These are phyloP conservation scores for Bhutanitis thaidina DNA, from an alignment of 2,888 invertebrate species.

Conservation along the genomic window DNA sequence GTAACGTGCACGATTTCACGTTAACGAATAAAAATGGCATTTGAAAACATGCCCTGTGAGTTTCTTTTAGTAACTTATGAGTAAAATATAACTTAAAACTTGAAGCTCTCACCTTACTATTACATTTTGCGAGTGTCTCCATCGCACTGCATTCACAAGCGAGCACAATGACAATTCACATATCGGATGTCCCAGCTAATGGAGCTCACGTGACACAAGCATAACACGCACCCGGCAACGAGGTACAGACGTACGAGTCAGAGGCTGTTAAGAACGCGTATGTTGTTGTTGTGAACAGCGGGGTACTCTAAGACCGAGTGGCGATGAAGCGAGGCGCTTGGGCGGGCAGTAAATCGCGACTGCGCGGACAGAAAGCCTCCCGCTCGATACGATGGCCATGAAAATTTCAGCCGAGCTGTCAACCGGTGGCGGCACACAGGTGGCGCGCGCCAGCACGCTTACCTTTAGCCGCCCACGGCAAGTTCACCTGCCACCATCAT, in stretches of 20 bases:
- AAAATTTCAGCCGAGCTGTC: slow-evolving; percentile 76
- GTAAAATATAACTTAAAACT: slow-evolving; percentile 12
- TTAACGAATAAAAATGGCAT: too few species aligned
- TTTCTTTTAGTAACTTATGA: too few species aligned
- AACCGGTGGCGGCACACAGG: slow-evolving; percentile 72
- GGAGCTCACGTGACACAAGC: slow-evolving; percentile 43
- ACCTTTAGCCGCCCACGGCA: slow-evolving; percentile 25
- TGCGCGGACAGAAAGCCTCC: slow-evolving; percentile 55
- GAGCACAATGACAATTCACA: slow-evolving; percentile 44
- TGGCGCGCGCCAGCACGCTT: slow-evolving; percentile 37
- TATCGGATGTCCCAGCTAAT: slow-evolving; percentile 48
- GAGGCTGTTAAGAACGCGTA: slow-evolving; percentile 44
- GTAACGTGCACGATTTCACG: neutral
- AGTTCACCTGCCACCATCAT: slow-evolving; percentile 1
- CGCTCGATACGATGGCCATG: slow-evolving; percentile 78
- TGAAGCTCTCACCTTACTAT: slow-evolving; percentile 64
- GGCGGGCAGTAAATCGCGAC: slow-evolving; percentile 56
- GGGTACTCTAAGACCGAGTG: slow-evolving; percentile 44
- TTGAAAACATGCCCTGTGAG: too few species aligned
- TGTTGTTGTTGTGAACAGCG: slow-evolving; percentile 38
- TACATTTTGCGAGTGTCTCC: slow-evolving; percentile 62
- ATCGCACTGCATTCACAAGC: slow-evolving; percentile 47
- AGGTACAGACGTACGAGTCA: slow-evolving; percentile 31
- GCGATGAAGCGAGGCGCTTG: slow-evolving; percentile 42
- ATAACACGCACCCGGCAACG: slow-evolving; percentile 48